A percentile compares a stretch with the other conserved stretches of the same genome.
Conservation (phyloP, 1,140 invertebrate species). For the Drosophila repleta region DNA sequence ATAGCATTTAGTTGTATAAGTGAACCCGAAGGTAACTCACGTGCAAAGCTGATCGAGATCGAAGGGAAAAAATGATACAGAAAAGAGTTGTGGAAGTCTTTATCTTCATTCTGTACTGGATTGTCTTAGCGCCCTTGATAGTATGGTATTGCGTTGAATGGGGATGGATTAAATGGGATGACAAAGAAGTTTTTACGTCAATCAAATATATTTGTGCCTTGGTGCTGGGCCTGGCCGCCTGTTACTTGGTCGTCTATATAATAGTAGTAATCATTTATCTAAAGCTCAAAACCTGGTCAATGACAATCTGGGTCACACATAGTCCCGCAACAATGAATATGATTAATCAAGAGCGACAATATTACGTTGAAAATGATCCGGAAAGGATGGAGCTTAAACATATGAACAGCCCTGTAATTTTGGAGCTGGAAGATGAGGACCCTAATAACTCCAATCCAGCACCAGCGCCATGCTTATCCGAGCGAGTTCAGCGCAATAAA, state of each 20-base stretch:
- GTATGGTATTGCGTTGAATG: background rate
- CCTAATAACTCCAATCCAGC: too few species aligned
- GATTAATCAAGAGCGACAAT: background rate
- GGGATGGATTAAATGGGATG: slow-evolving; percentile 9
- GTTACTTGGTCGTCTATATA: slow-evolving; percentile 20
- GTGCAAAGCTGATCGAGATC: background rate
- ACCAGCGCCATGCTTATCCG: too few species aligned
- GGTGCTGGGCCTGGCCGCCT: background rate
- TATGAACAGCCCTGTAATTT: background rate
- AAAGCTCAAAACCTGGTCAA: background rate
- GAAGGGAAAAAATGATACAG: slow-evolving; percentile 21
- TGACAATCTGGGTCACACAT: background rate
- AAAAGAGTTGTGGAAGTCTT: slow-evolving; percentile 30
- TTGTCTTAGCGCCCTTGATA: background rate
- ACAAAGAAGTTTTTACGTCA: background rate
- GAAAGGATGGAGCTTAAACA: background rate
- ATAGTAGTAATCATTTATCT: slow-evolving; percentile 11
- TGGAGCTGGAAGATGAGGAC: background rate
- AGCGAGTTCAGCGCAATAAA: too few species aligned
- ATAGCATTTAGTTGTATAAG: slow-evolving; percentile 4
- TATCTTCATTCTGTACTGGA: slow-evolving; percentile 20
- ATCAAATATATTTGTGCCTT: background rate
- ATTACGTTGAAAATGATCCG: background rate
- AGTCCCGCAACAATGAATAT: slow-evolving; percentile 4
- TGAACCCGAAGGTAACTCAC: background rate